Percentiles rank a stretch among this genome's conserved stretches.
These are phyloP conservation scores for Corbicula japonica DNA, from an alignment of 2,888 invertebrate species.

Conservation along the genomic window DNA sequence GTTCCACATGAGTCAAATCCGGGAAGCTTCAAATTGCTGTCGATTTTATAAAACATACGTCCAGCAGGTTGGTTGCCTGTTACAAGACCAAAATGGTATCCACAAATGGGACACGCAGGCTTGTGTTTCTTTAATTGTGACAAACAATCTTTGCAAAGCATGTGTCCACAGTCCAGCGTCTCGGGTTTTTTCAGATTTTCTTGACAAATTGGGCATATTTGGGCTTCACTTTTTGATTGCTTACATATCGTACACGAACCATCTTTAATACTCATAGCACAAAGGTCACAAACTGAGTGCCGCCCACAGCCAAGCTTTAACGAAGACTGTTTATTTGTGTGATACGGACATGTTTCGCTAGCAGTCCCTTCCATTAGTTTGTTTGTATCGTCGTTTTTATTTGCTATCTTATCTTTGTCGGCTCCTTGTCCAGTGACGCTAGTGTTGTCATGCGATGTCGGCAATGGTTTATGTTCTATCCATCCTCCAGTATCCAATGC, in stretches of 20 bases:
- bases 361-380: background rate
- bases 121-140: constrained; percentile 67
- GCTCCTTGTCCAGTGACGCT: background rate
- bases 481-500: background rate
- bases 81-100: constrained; percentile 70
- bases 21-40: constrained; percentile 40
- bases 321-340: background rate
- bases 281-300: constrained; percentile 37
- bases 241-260: background rate
- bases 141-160: constrained; percentile 75
- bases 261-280: background rate
- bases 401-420: background rate
- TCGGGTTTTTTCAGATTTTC: constrained; percentile 56
- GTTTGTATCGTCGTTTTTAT: background rate
- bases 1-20: constrained; percentile 62
- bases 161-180: constrained; percentile 74
- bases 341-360: constrained; percentile 1
- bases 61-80: constrained; percentile 79
- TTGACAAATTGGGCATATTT: constrained; percentile 77
- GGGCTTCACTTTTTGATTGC: constrained; percentile 5
- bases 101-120: constrained; percentile 80
- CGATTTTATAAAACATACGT: constrained; percentile 56
- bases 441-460: background rate
- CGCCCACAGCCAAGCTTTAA: constrained; percentile 22
- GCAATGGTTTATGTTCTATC: constrained; percentile 26